Percentiles rank a stretch among this genome's conserved stretches.
Conservation (phyloP, 2,797 vertebrate species). For the Avahi laniger region DNA sequence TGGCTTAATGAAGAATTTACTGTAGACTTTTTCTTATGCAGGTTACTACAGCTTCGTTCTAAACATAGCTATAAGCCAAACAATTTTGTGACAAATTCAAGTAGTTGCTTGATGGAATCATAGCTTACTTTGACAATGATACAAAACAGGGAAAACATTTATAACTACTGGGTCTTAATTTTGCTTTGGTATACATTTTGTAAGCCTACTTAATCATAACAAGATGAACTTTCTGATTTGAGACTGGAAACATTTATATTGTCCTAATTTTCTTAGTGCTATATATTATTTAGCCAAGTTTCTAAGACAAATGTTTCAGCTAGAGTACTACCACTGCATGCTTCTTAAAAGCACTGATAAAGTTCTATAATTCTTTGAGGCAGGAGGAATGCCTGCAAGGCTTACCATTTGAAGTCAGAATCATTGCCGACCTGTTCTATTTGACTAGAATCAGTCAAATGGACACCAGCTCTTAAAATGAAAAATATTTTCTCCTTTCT, state of each 20-base stretch:
- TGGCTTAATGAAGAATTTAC: neutral
- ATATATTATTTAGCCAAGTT: neutral
- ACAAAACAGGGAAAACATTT: neutral
- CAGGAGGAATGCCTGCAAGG: neutral
- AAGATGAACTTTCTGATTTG: neutral
- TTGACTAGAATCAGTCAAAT: neutral
- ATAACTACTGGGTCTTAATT: neutral
- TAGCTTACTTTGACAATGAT: neutral
- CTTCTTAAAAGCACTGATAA: neutral
- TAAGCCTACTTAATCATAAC: neutral
- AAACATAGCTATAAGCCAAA: neutral
- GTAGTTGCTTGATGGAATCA: neutral
- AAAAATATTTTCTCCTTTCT: slow-evolving; percentile 4
- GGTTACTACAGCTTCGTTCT: neutral
- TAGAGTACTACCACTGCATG: neutral
- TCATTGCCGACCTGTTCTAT: neutral
- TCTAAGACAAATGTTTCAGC: neutral
- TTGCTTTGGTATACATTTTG: neutral
- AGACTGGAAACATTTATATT: neutral
- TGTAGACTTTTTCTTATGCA: neutral
- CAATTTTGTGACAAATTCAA: neutral
- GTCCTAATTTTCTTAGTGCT: neutral
- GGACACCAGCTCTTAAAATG: neutral
- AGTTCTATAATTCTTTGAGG: neutral
- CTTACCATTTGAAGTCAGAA: neutral